Evolutionary conservation across 2,797 vertebrate genomes (phyloP), one percentile per base, ranked within the genome.

Genomic region (Pseudopleuronectes americanus): DNA sequence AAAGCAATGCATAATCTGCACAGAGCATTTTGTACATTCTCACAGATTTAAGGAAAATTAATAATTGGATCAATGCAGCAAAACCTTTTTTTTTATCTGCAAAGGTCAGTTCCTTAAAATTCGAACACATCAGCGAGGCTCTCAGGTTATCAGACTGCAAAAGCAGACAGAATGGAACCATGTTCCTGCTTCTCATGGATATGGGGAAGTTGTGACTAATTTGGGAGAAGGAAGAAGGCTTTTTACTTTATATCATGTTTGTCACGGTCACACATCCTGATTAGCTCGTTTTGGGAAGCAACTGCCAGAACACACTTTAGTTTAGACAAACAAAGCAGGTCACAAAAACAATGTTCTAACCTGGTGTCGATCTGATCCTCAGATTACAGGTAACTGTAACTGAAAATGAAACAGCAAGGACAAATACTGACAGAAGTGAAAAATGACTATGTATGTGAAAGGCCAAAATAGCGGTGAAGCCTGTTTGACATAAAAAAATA

Each of bases 161-260:
- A 62, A 71, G 62, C 23, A 85, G 78, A 82, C 85, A 92, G 81
- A 93, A 85, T 87, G 87, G 93, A 95, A 95, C 87, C 87, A 90
- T 76, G 80, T 84, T 57, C 63, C 22, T 70, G 81, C 85, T 86
- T 94, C 92, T 89, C 90, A 93, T 92, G 94, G 93, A 95, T 92
- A 90, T 93, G 93, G 90, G 94, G 95, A 95, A 95, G 94, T 95
- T 92, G 65, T 90, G 92, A 95, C 91, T 93, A 93, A 94, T 92
- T 75, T 74, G 89, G 92, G 93, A 93, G 79, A 88, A 92, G 93
- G 93, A 95, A 94, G 89, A 93, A 90, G 86, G 87, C 92, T 86
- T 93, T 91, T 92, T 89, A 88, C 90, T 93, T 92, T 90, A 90
- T 88, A 88, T 89, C 79, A 83, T 86, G 83, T 86, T 92, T 93